Evolutionary conservation across 1,140 invertebrate genomes (phyloP), one percentile per base, ranked within the genome.

Genomic region (Drosophila triauraria): DNA sequence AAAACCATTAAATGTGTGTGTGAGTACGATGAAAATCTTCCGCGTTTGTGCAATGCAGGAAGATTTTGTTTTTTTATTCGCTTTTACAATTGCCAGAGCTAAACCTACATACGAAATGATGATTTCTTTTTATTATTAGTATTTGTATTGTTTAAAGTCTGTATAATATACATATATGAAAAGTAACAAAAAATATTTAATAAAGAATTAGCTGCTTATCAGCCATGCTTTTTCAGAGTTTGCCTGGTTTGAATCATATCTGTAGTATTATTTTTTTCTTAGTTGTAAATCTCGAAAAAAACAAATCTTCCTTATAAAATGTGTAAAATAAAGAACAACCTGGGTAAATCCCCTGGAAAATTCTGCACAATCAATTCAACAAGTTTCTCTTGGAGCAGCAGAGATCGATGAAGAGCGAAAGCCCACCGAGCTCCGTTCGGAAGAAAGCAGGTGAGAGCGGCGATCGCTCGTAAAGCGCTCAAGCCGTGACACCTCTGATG

Each of bases 11-110:
- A 78, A 78, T 79, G 84, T 80, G 35, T 35, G 32, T 35, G 80
- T 72, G 57, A 80, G 54, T 86, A 64, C 64, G 63, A 38, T 23
- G 54, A 69, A 88, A 90, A 90, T 85, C 86, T 90, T 90, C 85
- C 85, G 85, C 85, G 86, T 90, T 91, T 90, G 85, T 90, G 85
- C 84, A 90, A 90, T 90, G 70, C 82, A 90, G 85, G 85, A 90
- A 90, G 85, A 90, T 90, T 91, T 91, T 79, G 64, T 62, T 76
- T 79, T 79, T 76, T 44, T 63, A n/a, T 54, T 74, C 15, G 43
- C 56, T 40, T 58, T 7, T 59, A 38, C 25, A 27, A 47, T 40
- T 40, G 32, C n/a, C 35, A 54, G 8, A 30, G 48, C 10, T 35
- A 35, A 10, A 35, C 3, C 10, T 10, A 35, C 32, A 35, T 12